A percentile compares a stretch with the other conserved stretches of the same genome.
phyloP scores from a whole-genome alignment of 1,140 invertebrate species.

The Polypedilum pembai region DNA sequence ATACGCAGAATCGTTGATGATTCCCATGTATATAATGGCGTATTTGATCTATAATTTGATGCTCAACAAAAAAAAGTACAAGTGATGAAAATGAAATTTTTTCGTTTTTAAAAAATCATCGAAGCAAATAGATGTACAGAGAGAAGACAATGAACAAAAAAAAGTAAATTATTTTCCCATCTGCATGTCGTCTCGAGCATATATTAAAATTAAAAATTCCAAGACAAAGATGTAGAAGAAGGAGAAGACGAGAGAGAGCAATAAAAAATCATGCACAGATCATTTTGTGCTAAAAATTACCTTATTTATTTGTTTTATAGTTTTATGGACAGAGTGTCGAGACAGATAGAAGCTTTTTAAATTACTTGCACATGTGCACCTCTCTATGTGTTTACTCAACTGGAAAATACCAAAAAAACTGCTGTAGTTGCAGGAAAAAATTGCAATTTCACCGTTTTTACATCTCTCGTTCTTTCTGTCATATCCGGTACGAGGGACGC shows the following conservation, averaged over 20 bases:
- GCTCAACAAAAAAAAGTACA: not conserved
- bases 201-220: slow-evolving; percentile 23
- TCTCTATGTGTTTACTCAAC: not conserved
- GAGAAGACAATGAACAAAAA: not conserved
- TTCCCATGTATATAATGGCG: not conserved
- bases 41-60: too few species aligned
- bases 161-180: not conserved
- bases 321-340: not conserved
- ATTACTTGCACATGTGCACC: slow-evolving; percentile 3
- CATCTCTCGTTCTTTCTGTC: not conserved
- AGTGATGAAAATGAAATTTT: slow-evolving; percentile 3
- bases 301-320: not conserved
- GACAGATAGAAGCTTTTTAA: too few species aligned
- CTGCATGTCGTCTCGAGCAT: slow-evolving; percentile 24
- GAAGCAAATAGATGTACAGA: not conserved
- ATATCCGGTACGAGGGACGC: not conserved
- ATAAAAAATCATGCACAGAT: not conserved
- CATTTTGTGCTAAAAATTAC: slow-evolving; percentile 1
- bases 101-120: not conserved
- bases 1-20: not conserved
- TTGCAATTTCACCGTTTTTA: not conserved
- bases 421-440: not conserved
- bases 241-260: not conserved
- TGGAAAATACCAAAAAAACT: not conserved
- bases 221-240: not conserved